A percentile compares a stretch with the other conserved stretches of the same genome.
phyloP scores from a whole-genome alignment of 2,113 vertebrate genomes.

The Phrynosoma platyrhinos region DNA sequence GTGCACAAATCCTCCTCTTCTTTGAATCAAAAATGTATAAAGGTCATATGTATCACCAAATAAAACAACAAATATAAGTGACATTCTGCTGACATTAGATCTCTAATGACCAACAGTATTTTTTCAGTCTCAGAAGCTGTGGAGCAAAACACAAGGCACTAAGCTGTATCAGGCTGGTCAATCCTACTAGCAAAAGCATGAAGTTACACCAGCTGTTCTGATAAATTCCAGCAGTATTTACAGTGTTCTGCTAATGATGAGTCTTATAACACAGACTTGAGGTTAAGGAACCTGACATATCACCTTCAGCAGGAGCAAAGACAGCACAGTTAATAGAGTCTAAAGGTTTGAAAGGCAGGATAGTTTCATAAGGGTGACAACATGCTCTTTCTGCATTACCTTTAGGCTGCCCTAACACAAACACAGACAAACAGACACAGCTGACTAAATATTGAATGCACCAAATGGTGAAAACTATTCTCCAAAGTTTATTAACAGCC shows the following conservation, averaged over 20 bases:
- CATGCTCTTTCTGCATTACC: slow-evolving; percentile 51
- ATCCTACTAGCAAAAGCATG: not conserved
- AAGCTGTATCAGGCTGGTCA: not conserved
- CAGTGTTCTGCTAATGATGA: slow-evolving; percentile 13
- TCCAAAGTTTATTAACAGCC: not conserved
- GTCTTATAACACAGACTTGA: slow-evolving; percentile 39
- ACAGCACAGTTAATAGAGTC: slow-evolving; percentile 49
- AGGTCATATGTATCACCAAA: not conserved
- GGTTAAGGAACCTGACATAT: not conserved
- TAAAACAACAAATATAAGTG: not conserved
- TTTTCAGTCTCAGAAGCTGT: not conserved
- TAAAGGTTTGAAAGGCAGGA: slow-evolving; percentile 56
- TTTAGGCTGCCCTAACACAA: slow-evolving; percentile 56
- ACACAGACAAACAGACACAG: not conserved
- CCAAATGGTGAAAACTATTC: not conserved
- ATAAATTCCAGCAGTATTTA: slow-evolving; percentile 48
- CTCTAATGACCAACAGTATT: not conserved
- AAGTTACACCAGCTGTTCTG: slow-evolving; percentile 27
- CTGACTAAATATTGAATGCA: not conserved
- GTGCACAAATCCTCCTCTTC: not conserved
- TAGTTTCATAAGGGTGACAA: slow-evolving; percentile 57
- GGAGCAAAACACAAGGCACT: not conserved
- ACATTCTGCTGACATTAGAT: not conserved
- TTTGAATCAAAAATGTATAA: not conserved
- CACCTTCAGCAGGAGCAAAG: slow-evolving; percentile 41